Evolutionary conservation across 2,797 vertebrate genomes (phyloP), one percentile per base, ranked within the genome.

Genomic region (Gambelia wislizenii): DNA sequence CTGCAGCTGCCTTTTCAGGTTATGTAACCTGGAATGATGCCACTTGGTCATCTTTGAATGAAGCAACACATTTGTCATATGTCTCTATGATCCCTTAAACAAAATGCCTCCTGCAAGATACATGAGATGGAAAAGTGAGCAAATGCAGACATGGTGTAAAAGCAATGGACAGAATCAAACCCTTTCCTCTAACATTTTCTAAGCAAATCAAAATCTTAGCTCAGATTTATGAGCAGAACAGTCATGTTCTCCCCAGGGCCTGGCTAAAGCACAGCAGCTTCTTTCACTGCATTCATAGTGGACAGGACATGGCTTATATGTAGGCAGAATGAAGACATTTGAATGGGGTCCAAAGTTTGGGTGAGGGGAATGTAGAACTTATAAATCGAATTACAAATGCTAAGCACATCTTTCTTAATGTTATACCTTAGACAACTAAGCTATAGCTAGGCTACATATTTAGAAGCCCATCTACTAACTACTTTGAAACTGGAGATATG

Each of bases 1-100:
- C 91, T 93, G 92, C 94, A 96, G 95, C 94, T 95, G 94, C 91
- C 89, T 84, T 83, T 82, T 89, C 86, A 91, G 92, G 91, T 94
- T 95, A 95, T 87, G 91, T 87, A 91, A 86, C 6, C 64, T 91
- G 91, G 84, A 91, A 82, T 1, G 5, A 14, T 89, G 91, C 91
- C 92, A 92, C 2, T 88, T 90, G 70, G 92, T 91, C 93, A 92
- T 47, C 90, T 2, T 0, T 44, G 33, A 72, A 92, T 93, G 87
- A 56, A 93, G 75, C 30, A 91, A 87, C 90, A 92, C 78, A 90
- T 85, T 92, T 89, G 2, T 72, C 76, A 27, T 75, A 75, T 91
- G 85, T 82, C 6, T 0, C 86, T 7, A 6, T 14, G 12, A 4
- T 90, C 47, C 3, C n/a, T 90, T 90, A 84, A 92, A 84, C 52